These are phyloP conservation scores for Laothoe populi DNA, from an alignment of 2,888 invertebrate genomes.

Conservation along the genomic window DNA sequence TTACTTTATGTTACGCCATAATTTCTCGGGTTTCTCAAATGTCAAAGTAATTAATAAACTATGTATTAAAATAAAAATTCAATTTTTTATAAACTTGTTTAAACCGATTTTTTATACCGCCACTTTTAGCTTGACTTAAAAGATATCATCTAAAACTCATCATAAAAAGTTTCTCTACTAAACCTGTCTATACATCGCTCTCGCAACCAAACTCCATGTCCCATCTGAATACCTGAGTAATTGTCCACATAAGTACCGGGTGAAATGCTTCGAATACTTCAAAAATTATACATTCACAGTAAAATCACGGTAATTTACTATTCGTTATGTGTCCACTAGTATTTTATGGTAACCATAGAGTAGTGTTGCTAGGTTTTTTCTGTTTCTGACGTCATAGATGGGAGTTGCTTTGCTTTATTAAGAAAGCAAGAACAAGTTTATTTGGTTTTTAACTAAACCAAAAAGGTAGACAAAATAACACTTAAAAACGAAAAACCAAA, in stretches of 20 bases:
- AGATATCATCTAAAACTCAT: not conserved
- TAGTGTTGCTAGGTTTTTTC: not conserved
- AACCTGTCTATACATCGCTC: not conserved
- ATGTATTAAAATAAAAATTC: too few relatives aligned
- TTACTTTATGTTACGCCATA: too few relatives aligned
- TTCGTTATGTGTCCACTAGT: constrained; percentile 26
- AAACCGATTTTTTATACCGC: too few relatives aligned
- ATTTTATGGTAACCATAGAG: constrained; percentile 5
- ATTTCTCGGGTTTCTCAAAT: too few relatives aligned
- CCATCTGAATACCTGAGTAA: constrained; percentile 53
- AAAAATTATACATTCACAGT: constrained; percentile 55
- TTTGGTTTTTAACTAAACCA: too few relatives aligned
- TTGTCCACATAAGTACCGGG: constrained; percentile 47
- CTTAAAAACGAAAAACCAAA: too few relatives aligned
- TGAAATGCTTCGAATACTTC: constrained; percentile 57
- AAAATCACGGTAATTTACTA: constrained; percentile 46
- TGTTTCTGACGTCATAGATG: not conserved
- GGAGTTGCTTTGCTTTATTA: not conserved
- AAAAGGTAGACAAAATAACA: too few relatives aligned
- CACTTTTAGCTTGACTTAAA: too few relatives aligned
- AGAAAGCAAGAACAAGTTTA: too few relatives aligned
- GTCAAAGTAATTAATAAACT: too few relatives aligned
- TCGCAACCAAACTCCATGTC: constrained; percentile 31
- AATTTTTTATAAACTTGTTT: too few relatives aligned
- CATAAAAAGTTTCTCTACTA: constrained; percentile 4